phyloP scores from a whole-genome alignment of 2,797 vertebrate genomes.

The Aeoliscus strigatus region DNA sequence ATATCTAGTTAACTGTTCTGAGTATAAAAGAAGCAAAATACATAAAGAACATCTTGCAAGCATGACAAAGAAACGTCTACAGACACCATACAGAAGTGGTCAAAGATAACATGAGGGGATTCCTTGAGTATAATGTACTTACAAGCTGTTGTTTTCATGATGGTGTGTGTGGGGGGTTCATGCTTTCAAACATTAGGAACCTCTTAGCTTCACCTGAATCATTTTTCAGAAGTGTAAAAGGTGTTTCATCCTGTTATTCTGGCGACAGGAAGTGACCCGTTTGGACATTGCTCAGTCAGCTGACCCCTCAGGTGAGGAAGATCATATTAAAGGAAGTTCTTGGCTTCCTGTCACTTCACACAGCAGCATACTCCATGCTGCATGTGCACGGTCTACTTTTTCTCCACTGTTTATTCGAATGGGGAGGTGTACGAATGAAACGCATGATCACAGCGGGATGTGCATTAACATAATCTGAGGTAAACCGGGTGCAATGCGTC shows the following conservation, averaged over 20 bases:
- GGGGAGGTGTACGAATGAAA: constrained; percentile 49
- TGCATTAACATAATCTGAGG: constrained; percentile 70
- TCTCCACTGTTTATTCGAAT: constrained; percentile 34
- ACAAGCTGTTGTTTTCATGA: constrained; percentile 46
- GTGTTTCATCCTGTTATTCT: constrained; percentile 33
- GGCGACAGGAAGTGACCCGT: constrained; percentile 37
- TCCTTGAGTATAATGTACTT: too few relatives aligned
- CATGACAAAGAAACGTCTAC: constrained; percentile 72
- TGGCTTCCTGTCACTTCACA: constrained; percentile 12
- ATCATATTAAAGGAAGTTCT: constrained; percentile 18
- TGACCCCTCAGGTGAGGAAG: constrained; percentile 17
- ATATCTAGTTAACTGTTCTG: constrained; percentile 70
- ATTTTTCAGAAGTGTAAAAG: constrained; percentile 23
- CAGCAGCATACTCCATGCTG: constrained; percentile 24
- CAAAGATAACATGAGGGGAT: constrained; percentile 68
- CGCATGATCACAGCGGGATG: constrained; percentile 49
- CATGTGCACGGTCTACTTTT: constrained; percentile 22
- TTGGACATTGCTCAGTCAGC: constrained; percentile 30
- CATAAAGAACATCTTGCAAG: constrained; percentile 72
- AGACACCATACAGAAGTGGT: constrained; percentile 68
- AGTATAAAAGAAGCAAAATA: constrained; percentile 74
- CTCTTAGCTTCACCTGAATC: constrained; percentile 19
- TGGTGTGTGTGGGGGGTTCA: constrained; percentile 43
- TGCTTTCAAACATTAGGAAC: constrained; percentile 38
- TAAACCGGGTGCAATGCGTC: constrained; percentile 60